phyloP scores from a whole-genome alignment of 2,113 vertebrate species.

The Chloropsis hardwickii region DNA sequence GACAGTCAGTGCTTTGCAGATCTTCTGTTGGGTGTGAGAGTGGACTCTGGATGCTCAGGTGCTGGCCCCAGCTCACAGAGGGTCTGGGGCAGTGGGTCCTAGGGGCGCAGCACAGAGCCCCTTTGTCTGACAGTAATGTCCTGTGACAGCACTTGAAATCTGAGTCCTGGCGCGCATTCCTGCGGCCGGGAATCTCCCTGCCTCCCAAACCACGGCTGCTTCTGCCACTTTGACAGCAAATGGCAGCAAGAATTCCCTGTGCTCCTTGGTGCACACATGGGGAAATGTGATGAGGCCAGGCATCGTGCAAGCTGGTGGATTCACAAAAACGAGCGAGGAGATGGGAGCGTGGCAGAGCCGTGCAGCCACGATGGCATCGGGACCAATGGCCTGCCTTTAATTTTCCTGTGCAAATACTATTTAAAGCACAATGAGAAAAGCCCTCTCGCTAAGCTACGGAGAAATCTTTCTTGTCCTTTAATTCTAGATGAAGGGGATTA shows the following conservation, averaged over 20 bases:
- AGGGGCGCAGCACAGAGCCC: constrained; percentile 38
- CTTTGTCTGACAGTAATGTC: constrained; percentile 70
- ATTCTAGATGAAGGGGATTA: constrained; percentile 91
- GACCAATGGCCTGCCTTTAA: constrained; percentile 50
- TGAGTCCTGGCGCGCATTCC: constrained; percentile 32
- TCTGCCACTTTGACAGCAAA: not conserved
- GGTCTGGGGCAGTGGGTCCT: not conserved
- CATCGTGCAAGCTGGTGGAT: accelerated
- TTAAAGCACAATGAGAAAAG: constrained; percentile 74
- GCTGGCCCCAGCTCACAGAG: not conserved
- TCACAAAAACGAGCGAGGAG: not conserved
- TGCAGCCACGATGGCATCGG: not conserved
- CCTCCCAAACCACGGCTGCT: not conserved
- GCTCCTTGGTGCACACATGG: not conserved
- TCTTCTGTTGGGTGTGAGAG: not conserved
- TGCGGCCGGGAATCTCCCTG: constrained; percentile 21
- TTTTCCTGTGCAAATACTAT: constrained; percentile 84
- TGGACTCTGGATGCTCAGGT: not conserved
- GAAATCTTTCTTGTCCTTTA: constrained; percentile 84
- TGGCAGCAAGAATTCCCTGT: not conserved
- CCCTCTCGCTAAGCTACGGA: constrained; percentile 75
- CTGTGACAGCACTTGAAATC: constrained; percentile 66
- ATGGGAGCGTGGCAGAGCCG: not conserved
- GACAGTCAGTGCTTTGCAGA: accelerated
- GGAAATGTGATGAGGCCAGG: not conserved